phyloP scores from a whole-genome alignment of 2,888 invertebrate genomes.

The Pandemis cinnamomeana region DNA sequence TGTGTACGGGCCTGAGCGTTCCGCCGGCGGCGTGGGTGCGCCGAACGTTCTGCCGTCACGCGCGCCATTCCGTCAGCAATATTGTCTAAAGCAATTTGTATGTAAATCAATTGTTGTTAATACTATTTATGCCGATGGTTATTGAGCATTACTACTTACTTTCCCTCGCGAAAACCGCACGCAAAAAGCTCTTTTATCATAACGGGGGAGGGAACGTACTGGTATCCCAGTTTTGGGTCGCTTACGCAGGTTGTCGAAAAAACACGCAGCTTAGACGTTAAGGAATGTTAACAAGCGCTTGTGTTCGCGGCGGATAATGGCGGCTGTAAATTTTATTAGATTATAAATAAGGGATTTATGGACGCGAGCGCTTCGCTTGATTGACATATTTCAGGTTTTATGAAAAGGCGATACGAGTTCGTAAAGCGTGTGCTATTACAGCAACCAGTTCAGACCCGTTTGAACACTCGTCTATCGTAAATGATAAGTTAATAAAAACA shows the following conservation, averaged over 20 bases:
- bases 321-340: conserved; percentile 79
- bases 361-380: conserved; percentile 57
- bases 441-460: not conserved
- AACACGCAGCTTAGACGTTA: conserved; percentile 67
- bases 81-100: conserved; percentile 85
- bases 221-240: conserved; percentile 38
- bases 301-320: conserved; percentile 67
- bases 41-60: conserved; percentile 72
- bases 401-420: conserved; percentile 23
- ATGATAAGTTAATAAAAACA: not conserved
- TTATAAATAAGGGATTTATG: conserved; percentile 79
- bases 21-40: conserved; percentile 54
- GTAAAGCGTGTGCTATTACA: conserved; percentile 19
- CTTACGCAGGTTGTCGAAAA: conserved; percentile 64
- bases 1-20: not conserved
- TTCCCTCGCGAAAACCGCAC: conserved; percentile 55
- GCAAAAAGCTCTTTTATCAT: conserved; percentile 55
- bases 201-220: conserved; percentile 50
- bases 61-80: conserved; percentile 82
- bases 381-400: conserved; percentile 36
- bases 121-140: conserved; percentile 83
- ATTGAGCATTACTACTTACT: conserved; percentile 81
- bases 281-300: conserved; percentile 78
- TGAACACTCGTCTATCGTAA: not conserved
- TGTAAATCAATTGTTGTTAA: conserved; percentile 85